phyloP scores from a whole-genome alignment of 2,113 vertebrate genomes.

The Pteronura brasiliensis region DNA sequence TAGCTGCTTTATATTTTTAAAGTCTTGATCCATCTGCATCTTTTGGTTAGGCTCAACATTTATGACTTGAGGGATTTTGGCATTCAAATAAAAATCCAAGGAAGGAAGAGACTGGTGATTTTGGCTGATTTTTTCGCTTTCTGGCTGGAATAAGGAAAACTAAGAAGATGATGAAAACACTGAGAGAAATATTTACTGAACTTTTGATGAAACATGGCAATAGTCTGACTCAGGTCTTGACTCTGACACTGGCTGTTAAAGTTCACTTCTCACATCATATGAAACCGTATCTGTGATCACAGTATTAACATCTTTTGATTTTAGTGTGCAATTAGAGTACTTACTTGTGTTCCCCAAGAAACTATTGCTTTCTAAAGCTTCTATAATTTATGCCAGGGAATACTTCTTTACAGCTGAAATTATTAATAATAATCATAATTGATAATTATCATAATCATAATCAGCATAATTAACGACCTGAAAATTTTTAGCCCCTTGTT shows the following conservation, averaged over 20 bases:
- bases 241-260: not conserved
- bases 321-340: not conserved
- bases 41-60: not conserved
- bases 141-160: conserved; percentile 17
- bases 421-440: not conserved
- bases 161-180: not conserved
- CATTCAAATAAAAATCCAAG: not conserved
- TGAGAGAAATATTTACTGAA: not conserved
- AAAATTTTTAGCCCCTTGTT: not conserved
- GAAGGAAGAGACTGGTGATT: not conserved
- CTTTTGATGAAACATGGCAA: not conserved
- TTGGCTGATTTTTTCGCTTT: not conserved
- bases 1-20: not conserved
- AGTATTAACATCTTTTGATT: not conserved
- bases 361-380: not conserved
- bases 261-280: not conserved
- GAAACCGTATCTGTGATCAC: not conserved
- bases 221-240: not conserved
- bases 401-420: not conserved
- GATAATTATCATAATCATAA: not conserved
- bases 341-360: not conserved
- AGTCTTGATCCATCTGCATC: not conserved
- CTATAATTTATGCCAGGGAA: not conserved
- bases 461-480: not conserved
- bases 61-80: not conserved